These are phyloP conservation scores for Drosophila villosipedis DNA, from an alignment of 2,888 invertebrate genomes.

Conservation along the genomic window DNA sequence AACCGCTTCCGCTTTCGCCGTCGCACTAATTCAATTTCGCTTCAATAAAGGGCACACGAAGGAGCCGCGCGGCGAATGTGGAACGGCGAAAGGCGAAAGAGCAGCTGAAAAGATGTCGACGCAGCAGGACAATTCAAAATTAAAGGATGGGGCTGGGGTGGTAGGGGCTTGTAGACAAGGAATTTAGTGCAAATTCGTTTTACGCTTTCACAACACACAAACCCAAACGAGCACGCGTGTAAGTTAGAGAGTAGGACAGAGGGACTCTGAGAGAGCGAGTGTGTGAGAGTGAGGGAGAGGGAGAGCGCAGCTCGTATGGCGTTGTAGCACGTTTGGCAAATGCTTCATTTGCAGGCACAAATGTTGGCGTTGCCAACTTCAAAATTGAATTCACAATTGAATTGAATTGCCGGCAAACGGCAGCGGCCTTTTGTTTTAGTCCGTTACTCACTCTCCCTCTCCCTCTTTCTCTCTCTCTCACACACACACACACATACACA, in stretches of 20 bases:
- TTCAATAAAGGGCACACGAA: conserved; percentile 77
- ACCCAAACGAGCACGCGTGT: conserved; percentile 16
- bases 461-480: neutral
- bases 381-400: conserved; percentile 80
- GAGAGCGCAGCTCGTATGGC: conserved; percentile 33
- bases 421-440: conserved; percentile 66
- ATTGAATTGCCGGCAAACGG: conserved; percentile 66
- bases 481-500: neutral
- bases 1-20: conserved; percentile 80
- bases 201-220: conserved; percentile 55
- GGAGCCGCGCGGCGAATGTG: conserved; percentile 49
- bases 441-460: neutral
- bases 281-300: neutral
- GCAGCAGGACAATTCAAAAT: conserved; percentile 33
- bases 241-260: neutral
- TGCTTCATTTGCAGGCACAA: conserved; percentile 67
- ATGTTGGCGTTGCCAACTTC: conserved; percentile 66
- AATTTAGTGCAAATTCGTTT: conserved; percentile 80
- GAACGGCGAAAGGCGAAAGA: conserved; percentile 30
- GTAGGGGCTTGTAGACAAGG: conserved; percentile 36
- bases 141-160: neutral
- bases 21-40: conserved; percentile 79
- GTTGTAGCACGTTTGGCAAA: conserved; percentile 48
- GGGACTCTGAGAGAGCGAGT: neutral
- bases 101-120: conserved; percentile 60